A percentile compares a stretch with the other conserved stretches of the same genome.
phyloP scores from a whole-genome alignment of 2,888 invertebrate species.

The Cephonodes hylas region DNA sequence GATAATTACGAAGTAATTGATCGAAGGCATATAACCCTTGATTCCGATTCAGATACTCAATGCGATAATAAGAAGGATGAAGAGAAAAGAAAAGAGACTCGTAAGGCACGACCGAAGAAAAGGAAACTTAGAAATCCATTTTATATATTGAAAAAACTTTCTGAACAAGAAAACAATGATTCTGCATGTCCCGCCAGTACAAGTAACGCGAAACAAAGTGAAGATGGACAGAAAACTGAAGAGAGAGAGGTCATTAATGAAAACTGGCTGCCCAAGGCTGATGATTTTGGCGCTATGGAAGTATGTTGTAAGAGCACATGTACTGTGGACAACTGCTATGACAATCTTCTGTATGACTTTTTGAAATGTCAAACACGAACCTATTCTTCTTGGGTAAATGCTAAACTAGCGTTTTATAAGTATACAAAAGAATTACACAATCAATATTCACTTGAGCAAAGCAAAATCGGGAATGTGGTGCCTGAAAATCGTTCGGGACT shows the following conservation, averaged over 20 bases:
- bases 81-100: conserved; percentile 12
- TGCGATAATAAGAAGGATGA: conserved; percentile 42
- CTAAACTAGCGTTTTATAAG: conserved; percentile 56
- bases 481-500: conserved; percentile 30
- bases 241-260: conserved; percentile 19
- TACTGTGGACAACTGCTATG: conserved; percentile 40
- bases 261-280: conserved; percentile 53
- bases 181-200: conserved; percentile 11
- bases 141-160: conserved; percentile 54
- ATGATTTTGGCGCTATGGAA: conserved; percentile 64
- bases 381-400: conserved; percentile 57
- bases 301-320: conserved; percentile 35
- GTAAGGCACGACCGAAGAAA: conserved; percentile 21
- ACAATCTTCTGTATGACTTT: conserved; percentile 53
- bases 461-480: conserved; percentile 17
- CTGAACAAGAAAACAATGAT: conserved; percentile 29
- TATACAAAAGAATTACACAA: conserved; percentile 48
- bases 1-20: conserved; percentile 50
- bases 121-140: conserved; percentile 67
- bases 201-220: neutral
- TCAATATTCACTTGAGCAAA: conserved; percentile 35
- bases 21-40: conserved; percentile 50
- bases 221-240: conserved; percentile 8
- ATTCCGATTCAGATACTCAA: conserved; percentile 63
- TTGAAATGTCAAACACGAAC: conserved; percentile 40